These are phyloP conservation scores for Phalacrocorax brasilianus DNA, from an alignment of 2,113 vertebrate species.

Conservation along the genomic window DNA sequence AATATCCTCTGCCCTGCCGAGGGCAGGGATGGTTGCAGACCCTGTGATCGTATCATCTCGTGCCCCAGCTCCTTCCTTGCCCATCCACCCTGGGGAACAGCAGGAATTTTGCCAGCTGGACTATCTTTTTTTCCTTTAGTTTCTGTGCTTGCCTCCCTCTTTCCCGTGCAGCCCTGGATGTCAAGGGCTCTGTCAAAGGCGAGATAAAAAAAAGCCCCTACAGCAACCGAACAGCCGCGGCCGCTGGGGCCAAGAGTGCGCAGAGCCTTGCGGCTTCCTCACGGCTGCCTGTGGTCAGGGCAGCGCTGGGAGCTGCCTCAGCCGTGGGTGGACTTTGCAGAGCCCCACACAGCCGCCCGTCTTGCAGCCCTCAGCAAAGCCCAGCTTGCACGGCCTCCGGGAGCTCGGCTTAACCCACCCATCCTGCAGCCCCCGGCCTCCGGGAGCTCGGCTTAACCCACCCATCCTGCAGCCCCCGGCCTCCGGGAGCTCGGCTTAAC, in stretches of 20 bases:
- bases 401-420: neutral
- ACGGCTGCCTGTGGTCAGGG: neutral
- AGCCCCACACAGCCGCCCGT: fast-evolving
- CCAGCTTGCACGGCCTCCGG: fast-evolving
- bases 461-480: fast-evolving
- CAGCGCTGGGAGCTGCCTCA: neutral
- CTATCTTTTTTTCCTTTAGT: neutral
- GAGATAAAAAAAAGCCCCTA: neutral
- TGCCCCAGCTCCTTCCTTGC: neutral
- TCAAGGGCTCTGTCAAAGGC: neutral
- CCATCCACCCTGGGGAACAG: neutral
- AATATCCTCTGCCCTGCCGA: neutral
- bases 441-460: no score
- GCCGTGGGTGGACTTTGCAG: neutral
- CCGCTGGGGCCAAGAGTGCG: neutral
- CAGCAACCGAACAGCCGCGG: fast-evolving
- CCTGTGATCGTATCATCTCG: fast-evolving
- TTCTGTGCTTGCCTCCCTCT: fast-evolving
- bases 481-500: neutral
- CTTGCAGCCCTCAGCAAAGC: neutral
- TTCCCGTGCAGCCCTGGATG: neutral
- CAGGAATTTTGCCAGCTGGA: fast-evolving
- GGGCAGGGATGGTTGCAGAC: neutral
- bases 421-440: fast-evolving
- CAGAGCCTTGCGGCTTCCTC: neutral